These are phyloP conservation scores for Helleia helle DNA, from an alignment of 2,888 invertebrate species.

Conservation along the genomic window DNA sequence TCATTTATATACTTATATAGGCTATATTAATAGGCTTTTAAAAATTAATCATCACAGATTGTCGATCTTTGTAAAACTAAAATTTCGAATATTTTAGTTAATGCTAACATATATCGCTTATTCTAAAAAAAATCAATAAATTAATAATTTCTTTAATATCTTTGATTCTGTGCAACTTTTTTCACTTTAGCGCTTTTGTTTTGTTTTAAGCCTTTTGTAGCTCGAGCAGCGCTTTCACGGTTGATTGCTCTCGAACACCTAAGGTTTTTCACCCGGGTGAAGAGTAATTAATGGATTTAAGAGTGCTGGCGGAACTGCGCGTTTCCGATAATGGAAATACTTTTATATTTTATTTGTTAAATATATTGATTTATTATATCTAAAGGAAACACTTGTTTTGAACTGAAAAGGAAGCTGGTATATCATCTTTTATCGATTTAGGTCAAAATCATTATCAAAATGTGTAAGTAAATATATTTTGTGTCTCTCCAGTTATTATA, in stretches of 20 bases:
- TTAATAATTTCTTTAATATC: background rate
- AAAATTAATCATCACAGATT: too few species aligned
- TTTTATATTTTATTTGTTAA: background rate
- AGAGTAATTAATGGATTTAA: conserved; percentile 8
- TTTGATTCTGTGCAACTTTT: background rate
- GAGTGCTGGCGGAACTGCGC: background rate
- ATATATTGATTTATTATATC: too few species aligned
- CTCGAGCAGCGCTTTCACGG: background rate
- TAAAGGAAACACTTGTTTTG: too few species aligned
- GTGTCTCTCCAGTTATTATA: too few species aligned
- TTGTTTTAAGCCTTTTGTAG: conserved; percentile 1
- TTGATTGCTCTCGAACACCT: conserved; percentile 1
- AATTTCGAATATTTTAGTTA: background rate
- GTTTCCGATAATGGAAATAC: background rate
- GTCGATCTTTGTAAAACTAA: too few species aligned
- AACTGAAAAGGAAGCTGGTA: too few species aligned
- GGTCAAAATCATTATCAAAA: too few species aligned
- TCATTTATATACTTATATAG: too few species aligned
- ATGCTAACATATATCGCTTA: background rate
- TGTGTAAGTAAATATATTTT: too few species aligned
- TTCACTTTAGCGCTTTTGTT: background rate
- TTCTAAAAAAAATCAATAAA: background rate
- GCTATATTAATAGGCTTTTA: too few species aligned
- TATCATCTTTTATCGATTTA: too few species aligned
- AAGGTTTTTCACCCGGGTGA: background rate